Evolutionary conservation across 2,888 invertebrate species (phyloP).

Genomic region (Ectemnius continuus): DNA sequence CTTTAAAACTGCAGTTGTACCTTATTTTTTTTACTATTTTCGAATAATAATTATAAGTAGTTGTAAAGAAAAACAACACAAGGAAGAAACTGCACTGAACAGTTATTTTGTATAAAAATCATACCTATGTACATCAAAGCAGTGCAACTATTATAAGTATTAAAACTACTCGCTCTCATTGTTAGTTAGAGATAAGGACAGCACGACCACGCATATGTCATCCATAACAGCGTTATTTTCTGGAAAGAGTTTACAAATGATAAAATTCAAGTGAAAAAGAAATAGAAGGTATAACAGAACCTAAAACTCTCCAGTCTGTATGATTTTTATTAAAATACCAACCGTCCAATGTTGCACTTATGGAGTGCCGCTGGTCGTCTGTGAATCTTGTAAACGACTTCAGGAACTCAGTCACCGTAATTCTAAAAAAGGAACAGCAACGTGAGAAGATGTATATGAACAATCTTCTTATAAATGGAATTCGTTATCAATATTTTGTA

Average conservation of each 20-base stretch:
- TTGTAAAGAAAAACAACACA: no score
- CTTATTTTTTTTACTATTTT: no score
- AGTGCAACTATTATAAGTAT: neutral
- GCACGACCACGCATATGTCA: neutral
- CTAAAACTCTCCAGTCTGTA: neutral
- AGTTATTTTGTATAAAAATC: no score
- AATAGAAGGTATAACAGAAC: neutral
- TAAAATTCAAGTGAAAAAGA: neutral
- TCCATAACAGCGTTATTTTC: neutral
- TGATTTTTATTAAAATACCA: neutral
- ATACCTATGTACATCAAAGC: no score
- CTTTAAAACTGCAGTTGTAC: no score
- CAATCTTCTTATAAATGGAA: neutral
- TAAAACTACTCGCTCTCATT: neutral
- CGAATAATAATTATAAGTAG: no score
- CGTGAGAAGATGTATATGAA: neutral
- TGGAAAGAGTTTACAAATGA: neutral
- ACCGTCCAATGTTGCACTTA: constrained; percentile 1
- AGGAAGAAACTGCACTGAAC: no score
- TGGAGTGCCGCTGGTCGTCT: neutral
- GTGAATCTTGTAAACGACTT: neutral
- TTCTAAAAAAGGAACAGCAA: neutral
- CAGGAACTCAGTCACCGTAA: neutral
- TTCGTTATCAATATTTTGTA: neutral
- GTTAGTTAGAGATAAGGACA: neutral